These are phyloP conservation scores for Myanophis thanlyinensis DNA, from an alignment of 2,113 vertebrate species.

Conservation along the genomic window DNA sequence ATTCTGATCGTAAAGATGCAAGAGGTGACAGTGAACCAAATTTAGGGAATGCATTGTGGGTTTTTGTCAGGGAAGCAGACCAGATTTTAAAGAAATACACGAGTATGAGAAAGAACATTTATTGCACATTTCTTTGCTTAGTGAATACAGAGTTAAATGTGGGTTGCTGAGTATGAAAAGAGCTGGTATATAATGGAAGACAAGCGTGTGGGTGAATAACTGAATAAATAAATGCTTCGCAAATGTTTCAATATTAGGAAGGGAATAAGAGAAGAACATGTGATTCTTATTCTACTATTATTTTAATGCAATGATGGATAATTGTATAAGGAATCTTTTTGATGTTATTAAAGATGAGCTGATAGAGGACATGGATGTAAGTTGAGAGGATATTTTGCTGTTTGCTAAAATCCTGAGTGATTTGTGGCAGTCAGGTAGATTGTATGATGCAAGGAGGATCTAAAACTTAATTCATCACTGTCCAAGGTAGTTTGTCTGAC, in stretches of 20 bases:
- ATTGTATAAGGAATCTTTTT: not conserved
- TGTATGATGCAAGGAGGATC: not conserved
- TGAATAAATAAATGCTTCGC: not conserved
- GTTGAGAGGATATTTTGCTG: not conserved
- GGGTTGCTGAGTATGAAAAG: not conserved
- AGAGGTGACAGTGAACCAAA: not conserved
- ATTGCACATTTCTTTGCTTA: not conserved
- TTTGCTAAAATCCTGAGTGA: not conserved
- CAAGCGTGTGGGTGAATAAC: not conserved
- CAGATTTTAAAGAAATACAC: not conserved
- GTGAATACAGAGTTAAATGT: not conserved
- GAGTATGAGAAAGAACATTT: not conserved
- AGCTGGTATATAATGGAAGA: not conserved
- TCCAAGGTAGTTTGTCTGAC: not conserved
- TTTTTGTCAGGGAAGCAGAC: not conserved
- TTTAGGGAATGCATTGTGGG: not conserved
- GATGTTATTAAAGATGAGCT: not conserved
- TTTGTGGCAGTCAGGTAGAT: not conserved
- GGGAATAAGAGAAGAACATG: not conserved
- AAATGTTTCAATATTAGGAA: not conserved
- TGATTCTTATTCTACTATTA: not conserved
- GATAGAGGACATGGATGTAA: not conserved
- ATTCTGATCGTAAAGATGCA: not conserved
- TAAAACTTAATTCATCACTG: not conserved
- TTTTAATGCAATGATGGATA: not conserved